Percentiles rank a stretch among this genome's conserved stretches.
Evolutionary conservation across 2,113 vertebrate species (phyloP).

Genomic region (Dissostichus mawsoni): DNA sequence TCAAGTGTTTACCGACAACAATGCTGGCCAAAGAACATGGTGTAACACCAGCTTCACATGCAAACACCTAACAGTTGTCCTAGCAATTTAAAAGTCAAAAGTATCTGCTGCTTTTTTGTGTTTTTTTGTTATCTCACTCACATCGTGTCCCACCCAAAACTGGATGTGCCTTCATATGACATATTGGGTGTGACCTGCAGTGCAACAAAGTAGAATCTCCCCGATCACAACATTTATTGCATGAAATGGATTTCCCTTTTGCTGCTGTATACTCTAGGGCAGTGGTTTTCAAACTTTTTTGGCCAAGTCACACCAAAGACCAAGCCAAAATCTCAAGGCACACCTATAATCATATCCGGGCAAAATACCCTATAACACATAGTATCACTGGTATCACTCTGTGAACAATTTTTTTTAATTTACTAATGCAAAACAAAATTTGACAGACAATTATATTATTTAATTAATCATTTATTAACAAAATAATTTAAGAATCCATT

Average conservation of each 20-base stretch:
- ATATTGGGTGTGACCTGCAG: background rate
- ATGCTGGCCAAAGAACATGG: background rate
- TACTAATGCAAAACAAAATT: too few relatives aligned
- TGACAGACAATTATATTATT: too few relatives aligned
- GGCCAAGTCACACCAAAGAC: too few relatives aligned
- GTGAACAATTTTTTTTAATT: too few relatives aligned
- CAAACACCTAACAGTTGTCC: background rate
- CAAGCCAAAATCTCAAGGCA: too few relatives aligned
- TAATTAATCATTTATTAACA: too few relatives aligned
- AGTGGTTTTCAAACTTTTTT: too few relatives aligned
- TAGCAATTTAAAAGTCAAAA: background rate
- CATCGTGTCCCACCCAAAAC: background rate
- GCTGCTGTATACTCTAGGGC: background rate
- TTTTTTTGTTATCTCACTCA: background rate
- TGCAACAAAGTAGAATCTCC: background rate
- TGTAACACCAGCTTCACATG: background rate
- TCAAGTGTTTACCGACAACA: conserved; percentile 9
- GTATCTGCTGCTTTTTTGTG: background rate
- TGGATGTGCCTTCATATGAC: background rate
- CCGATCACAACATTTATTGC: background rate
- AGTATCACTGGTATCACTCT: too few relatives aligned
- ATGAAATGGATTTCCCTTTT: background rate
- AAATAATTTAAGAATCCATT: too few relatives aligned
- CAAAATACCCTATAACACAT: too few relatives aligned
- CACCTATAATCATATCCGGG: too few relatives aligned